A percentile compares a stretch with the other conserved stretches of the same genome.
Conservation (phyloP, 2,113 vertebrate genomes). For the Ammodytes marinus region DNA sequence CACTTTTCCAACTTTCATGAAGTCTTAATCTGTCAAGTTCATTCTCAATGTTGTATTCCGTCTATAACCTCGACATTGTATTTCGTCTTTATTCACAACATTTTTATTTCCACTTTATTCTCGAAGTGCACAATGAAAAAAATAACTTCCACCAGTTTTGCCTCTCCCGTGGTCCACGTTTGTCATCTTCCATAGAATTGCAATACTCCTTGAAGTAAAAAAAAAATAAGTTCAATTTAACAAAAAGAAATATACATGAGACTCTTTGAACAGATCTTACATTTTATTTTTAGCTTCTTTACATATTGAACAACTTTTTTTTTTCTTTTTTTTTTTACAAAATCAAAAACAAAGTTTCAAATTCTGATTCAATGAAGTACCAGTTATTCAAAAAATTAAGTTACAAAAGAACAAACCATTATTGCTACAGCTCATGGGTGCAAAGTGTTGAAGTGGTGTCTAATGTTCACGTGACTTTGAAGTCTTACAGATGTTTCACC, state of each 20-base stretch:
- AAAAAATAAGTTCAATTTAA: constrained; percentile 21
- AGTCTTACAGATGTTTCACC: constrained; percentile 5
- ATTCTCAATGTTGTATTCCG: no score
- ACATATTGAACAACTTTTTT: constrained; percentile 2
- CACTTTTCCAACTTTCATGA: no score
- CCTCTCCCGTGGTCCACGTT: no score
- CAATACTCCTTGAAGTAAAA: not conserved
- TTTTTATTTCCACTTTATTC: no score
- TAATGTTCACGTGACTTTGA: not conserved
- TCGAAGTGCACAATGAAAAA: no score
- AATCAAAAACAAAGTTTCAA: not conserved
- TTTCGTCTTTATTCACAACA: no score
- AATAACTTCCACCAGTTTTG: no score
- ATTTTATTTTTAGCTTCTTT: constrained; percentile 43
- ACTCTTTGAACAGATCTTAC: constrained; percentile 7
- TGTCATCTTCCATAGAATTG: no score
- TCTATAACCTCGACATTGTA: no score
- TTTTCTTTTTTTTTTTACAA: constrained; percentile 18
- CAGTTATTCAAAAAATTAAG: not conserved
- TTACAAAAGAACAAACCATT: constrained; percentile 23
- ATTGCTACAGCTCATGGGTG: constrained; percentile 2
- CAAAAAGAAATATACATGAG: constrained; percentile 19
- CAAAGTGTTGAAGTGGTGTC: not conserved
- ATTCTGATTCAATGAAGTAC: constrained; percentile 9
- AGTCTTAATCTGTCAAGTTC: no score